A percentile compares a stretch with the other conserved stretches of the same genome.
Evolutionary conservation across 2,888 invertebrate genomes (phyloP).

Genomic region (Salticus scenicus): DNA sequence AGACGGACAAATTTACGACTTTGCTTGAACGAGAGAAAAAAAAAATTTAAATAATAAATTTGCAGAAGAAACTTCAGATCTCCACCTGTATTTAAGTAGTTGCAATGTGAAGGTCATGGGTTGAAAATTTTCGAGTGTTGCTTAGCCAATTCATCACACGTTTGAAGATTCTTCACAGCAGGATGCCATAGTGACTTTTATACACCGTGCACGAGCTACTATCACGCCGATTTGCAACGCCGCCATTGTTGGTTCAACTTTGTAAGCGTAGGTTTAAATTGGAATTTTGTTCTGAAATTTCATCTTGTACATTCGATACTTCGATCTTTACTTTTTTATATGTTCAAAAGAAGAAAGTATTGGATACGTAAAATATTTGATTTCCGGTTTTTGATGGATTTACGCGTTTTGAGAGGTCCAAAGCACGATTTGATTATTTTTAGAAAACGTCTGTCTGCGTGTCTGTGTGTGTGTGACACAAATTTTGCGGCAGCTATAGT

Average conservation of each 20-base stretch:
- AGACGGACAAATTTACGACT: constrained; percentile 52
- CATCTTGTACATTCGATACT: too few relatives aligned
- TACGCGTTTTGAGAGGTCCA: too few relatives aligned
- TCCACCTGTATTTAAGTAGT: constrained; percentile 61
- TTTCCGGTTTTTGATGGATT: too few relatives aligned
- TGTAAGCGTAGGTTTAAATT: not conserved
- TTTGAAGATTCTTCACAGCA: constrained; percentile 34
- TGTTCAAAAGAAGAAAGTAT: too few relatives aligned
- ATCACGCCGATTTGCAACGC: constrained; percentile 45
- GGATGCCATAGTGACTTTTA: constrained; percentile 54
- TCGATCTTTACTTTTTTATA: too few relatives aligned
- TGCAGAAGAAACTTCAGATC: constrained; percentile 15
- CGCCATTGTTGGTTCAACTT: constrained; percentile 7
- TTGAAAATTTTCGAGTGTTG: constrained; percentile 39
- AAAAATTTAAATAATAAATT: constrained; percentile 46
- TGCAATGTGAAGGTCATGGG: constrained; percentile 32
- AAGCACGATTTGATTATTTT: too few relatives aligned
- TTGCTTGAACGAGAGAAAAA: constrained; percentile 18
- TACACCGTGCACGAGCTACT: constrained; percentile 30
- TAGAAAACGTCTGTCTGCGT: too few relatives aligned
- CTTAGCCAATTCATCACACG: constrained; percentile 43
- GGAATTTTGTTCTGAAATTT: not conserved
- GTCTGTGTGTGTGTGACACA: too few relatives aligned
- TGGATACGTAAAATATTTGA: too few relatives aligned
- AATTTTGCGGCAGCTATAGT: too few relatives aligned